Percentiles rank a stretch among this genome's conserved stretches.
phyloP scores from a whole-genome alignment of 2,113 vertebrate species.

The Cichladusa arquata region DNA sequence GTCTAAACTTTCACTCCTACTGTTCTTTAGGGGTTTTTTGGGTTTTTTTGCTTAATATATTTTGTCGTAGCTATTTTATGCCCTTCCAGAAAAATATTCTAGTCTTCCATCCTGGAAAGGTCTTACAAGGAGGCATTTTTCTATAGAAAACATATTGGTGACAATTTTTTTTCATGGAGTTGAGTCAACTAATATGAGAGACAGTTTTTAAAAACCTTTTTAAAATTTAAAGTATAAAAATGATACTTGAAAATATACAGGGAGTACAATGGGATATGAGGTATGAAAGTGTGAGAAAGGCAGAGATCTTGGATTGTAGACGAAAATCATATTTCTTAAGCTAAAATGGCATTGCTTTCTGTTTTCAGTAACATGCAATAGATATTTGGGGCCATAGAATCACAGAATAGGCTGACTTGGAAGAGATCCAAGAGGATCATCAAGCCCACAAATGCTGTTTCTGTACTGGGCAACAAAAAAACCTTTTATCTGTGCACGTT shows the following conservation, averaged over 20 bases:
- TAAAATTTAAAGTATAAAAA: not conserved
- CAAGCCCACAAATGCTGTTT: not conserved
- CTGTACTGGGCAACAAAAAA: not conserved
- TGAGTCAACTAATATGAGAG: not conserved
- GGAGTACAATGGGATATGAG: not conserved
- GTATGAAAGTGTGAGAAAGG: not conserved
- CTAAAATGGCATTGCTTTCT: not conserved
- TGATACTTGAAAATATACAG: not conserved
- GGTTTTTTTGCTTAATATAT: not conserved
- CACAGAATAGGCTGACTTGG: not conserved
- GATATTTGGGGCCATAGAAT: not conserved
- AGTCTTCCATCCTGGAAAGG: not conserved
- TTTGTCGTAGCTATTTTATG: not conserved
- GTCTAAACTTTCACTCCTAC: not conserved
- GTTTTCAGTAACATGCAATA: not conserved
- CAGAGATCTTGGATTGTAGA: not conserved
- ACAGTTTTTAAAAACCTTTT: not conserved
- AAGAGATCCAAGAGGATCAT: fast-evolving
- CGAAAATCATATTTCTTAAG: not conserved
- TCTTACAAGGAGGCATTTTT: not conserved
- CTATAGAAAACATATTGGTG: not conserved
- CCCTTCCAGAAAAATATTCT: not conserved
- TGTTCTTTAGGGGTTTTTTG: not conserved
- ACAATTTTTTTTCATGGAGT: not conserved
- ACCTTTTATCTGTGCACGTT: fast-evolving